These are phyloP conservation scores for Aurelia coerulea DNA, from an alignment of 30 jellyfish, hydroid and myxozoan genomes.

Conservation along the genomic window DNA sequence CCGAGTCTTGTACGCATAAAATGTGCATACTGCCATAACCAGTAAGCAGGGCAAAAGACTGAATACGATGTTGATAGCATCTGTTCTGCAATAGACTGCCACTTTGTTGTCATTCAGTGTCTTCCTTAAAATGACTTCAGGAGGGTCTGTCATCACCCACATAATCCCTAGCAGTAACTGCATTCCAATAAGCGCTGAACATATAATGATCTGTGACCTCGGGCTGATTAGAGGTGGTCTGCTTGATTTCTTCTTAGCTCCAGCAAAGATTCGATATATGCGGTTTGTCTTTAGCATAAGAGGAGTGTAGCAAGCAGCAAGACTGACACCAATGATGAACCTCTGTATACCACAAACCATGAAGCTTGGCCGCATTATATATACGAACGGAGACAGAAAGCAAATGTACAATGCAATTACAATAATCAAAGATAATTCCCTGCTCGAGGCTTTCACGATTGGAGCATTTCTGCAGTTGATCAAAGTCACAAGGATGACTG, in stretches of 20 bases:
- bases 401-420: slow-evolving; percentile 71
- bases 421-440: slow-evolving; percentile 55
- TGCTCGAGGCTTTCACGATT: slow-evolving; percentile 65
- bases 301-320: slow-evolving; percentile 89
- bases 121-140: slow-evolving; percentile 28
- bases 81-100: slow-evolving; percentile 42
- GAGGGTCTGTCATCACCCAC: slow-evolving; percentile 86
- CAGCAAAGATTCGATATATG: slow-evolving; percentile 74
- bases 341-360: slow-evolving; percentile 70
- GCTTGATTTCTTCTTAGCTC: slow-evolving; percentile 39
- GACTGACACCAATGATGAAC: slow-evolving; percentile 78
- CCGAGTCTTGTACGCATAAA: slow-evolving; percentile 89
- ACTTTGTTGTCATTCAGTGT: slow-evolving; percentile 21
- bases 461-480: slow-evolving; percentile 25
- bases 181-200: slow-evolving; percentile 50
- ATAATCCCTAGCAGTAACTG: slow-evolving; percentile 76
- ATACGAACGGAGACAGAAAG: slow-evolving; percentile 62
- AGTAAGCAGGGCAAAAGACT: slow-evolving; percentile 72
- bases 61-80: slow-evolving; percentile 46
- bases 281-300: slow-evolving; percentile 87
- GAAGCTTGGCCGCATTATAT: slow-evolving; percentile 31
- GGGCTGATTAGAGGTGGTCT: slow-evolving; percentile 73
- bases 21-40: slow-evolving; percentile 82
- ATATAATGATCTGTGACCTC: slow-evolving; percentile 81
- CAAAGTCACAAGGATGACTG: slow-evolving; percentile 22